These are phyloP conservation scores for Bothrops jararaca DNA, from an alignment of 2,113 vertebrate genomes.

Conservation along the genomic window DNA sequence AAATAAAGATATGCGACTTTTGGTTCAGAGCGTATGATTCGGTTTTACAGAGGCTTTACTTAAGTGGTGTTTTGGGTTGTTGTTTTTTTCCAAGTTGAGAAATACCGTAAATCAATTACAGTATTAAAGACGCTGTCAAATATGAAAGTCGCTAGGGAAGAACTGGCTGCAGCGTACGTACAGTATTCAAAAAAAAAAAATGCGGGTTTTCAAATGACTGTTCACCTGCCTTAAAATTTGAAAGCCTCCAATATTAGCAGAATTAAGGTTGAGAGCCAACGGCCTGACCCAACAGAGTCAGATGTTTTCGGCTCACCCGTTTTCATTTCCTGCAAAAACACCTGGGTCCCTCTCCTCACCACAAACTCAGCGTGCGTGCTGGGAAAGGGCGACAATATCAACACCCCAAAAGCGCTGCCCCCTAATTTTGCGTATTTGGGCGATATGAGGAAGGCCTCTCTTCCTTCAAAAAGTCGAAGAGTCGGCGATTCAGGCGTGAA, in stretches of 20 bases:
- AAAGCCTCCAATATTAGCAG: conserved; percentile 78
- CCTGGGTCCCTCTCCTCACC: not conserved
- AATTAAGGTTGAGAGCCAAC: conserved; percentile 86
- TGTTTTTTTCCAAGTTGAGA: not conserved
- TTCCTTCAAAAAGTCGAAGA: not conserved
- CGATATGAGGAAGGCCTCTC: not conserved
- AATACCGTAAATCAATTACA: not conserved
- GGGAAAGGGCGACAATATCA: not conserved
- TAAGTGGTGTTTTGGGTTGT: not conserved
- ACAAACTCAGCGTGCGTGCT: not conserved
- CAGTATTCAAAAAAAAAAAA: conserved; percentile 20
- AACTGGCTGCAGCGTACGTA: not conserved
- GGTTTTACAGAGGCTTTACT: not conserved
- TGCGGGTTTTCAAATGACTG: conserved; percentile 35
- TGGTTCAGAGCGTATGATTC: not conserved
- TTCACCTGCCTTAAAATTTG: conserved; percentile 60
- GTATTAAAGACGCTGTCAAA: not conserved
- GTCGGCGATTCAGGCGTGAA: not conserved
- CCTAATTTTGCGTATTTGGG: not conserved
- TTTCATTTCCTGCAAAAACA: conserved; percentile 83
- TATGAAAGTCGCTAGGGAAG: not conserved
- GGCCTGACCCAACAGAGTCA: conserved; percentile 84
- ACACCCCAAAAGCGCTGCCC: not conserved
- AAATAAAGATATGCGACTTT: not conserved
- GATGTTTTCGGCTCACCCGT: conserved; percentile 82